Base-by-base conservation (phyloP, 2,888 invertebrate genomes). In the Holacanthella duospinosa region DNA sequence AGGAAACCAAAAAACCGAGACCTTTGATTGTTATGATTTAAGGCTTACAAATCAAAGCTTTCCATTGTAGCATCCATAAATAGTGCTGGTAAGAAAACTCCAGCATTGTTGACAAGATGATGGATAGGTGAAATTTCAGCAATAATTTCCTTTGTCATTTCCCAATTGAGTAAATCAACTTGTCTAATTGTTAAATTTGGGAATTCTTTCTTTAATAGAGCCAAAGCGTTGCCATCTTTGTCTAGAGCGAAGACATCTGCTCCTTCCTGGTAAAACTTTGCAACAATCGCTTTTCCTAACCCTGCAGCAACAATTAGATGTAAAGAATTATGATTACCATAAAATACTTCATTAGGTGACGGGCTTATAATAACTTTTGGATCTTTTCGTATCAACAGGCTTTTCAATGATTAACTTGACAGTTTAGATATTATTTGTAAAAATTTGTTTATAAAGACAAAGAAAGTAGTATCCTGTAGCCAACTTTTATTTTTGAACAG, bases 71-170 rank as follows among this genome's bases (percentile, higher is more conserved):
- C 25, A 4, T 55, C 44, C 6, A 24, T 28, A 19, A 54, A 19
- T 21, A 29, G 3, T n/a, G 29, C 29, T 21, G 29, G 19, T 6
- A 64, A 61, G 26, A 72, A 64, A 24, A 75, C 72, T 12, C 77
- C 81, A 25, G 80, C 81, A 75, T 80, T 81, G 69, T 81, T 81
- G 4, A 81, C 79, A 25, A 81, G 68, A 16, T 79, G 66, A 68
- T 81, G 77, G 58, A 80, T 72, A 25, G 75, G 75, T 3, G 76
- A 75, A 25, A 78, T 65, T 3, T 69, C 68, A 63, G 75, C 65
- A 1, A 80, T 65, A 4, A 73, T 74, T 55, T 72, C 64, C 64
- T 75, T 72, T 0, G 79, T 76, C 28, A 68, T 74, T 1, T 75
- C 74, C 79, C 80, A 80, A 67, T 80, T 74, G 19, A 68, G 61